A percentile compares a stretch with the other conserved stretches of the same genome.
phyloP scores from a whole-genome alignment of 2,797 vertebrate species.

The Netta rufina region DNA sequence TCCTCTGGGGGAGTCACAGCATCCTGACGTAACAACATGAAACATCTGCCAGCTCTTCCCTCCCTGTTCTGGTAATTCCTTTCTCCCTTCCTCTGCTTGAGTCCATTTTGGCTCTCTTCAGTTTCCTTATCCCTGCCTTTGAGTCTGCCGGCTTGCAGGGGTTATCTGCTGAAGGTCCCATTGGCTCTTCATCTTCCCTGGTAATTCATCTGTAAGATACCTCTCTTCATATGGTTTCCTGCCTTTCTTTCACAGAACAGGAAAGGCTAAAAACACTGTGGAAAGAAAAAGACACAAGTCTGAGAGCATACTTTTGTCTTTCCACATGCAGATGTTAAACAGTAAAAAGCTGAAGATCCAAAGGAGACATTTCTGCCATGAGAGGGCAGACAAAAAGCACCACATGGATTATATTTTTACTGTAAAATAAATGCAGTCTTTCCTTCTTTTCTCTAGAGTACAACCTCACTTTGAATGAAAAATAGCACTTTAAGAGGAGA shows the following conservation, averaged over 20 bases:
- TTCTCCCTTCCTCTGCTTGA: not conserved
- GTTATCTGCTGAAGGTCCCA: not conserved
- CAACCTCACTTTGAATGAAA: not conserved
- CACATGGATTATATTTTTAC: not conserved
- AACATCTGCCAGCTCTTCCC: constrained; percentile 38
- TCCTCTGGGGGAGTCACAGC: constrained; percentile 8
- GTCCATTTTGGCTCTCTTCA: not conserved
- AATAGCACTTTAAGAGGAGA: not conserved
- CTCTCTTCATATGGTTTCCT: not conserved
- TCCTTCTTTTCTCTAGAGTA: not conserved
- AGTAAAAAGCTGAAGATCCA: not conserved
- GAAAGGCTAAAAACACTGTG: not conserved
- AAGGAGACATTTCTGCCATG: not conserved
- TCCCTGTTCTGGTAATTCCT: constrained; percentile 51
- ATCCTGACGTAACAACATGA: not conserved
- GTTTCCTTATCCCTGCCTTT: not conserved
- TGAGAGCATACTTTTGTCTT: not conserved
- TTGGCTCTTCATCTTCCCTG: not conserved
- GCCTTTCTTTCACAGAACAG: not conserved
- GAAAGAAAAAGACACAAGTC: not conserved
- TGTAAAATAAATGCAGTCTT: not conserved
- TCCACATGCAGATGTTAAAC: not conserved
- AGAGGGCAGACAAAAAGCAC: not conserved
- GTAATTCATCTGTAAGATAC: not conserved
- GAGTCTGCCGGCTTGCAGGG: not conserved